Base-by-base conservation (phyloP, 2,113 vertebrate species). In the Aramus guarauna region DNA sequence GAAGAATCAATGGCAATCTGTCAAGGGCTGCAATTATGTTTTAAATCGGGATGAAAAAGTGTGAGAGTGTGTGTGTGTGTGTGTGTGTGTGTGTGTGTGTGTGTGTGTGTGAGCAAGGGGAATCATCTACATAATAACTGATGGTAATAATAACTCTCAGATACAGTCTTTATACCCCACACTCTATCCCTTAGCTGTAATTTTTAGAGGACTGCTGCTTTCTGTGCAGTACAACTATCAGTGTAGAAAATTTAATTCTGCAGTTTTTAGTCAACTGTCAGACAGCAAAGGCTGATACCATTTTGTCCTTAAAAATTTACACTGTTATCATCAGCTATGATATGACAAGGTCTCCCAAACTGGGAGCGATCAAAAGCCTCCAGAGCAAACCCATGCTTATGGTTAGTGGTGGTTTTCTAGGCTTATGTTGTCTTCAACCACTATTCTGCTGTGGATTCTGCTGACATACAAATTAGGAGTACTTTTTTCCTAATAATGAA, bases 91-190 rank as follows among this genome's bases (percentile, higher is more conserved):
- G n/a, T 32, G 30, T 26, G 30, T 15, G 36, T 32, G 45, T 62
- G 55, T 69, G 32, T 87, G 78, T 85, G 78, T 96, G 55, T 77
- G 82, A 94, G 63, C 56, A 93, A 74, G 50, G 26, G 36, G 82
- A 93, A 88, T 94, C 15, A 95, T 96, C 96, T 93, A 68, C 91
- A 93, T 93, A 86, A 88, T 86, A 90, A 91, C 68, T 86, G 56
- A 67, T 81, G 63, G 20, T 59, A 95, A 84, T 94, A 91, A 91
- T 77, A 96, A 86, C 68, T 86, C 92, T 73, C 63, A 90, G 26
- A 88, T 90, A 83, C 6, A 83, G 50, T 67, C 76, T 80, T 78
- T 72, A 81, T 74, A 88, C 7, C 21, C 39, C 4, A 5, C 45
- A 72, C 21, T 68, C 39, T 81, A 53, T 29, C 72, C 27, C 22